Conservation (phyloP, 2,113 vertebrate genomes). For the Edolisoma coerulescens region DNA sequence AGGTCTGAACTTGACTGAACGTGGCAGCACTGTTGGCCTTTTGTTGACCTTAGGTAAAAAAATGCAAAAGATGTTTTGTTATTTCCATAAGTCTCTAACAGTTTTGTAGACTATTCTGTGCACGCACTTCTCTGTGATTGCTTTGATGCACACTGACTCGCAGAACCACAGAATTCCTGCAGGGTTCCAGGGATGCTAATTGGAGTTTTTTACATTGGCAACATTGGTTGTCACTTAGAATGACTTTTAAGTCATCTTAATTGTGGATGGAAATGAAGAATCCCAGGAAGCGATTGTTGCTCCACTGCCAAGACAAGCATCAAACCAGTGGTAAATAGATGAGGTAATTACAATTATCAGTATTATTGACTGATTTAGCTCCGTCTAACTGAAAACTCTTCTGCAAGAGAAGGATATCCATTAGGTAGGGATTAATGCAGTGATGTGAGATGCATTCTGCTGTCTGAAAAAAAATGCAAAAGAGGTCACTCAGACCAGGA, state of each 20-base stretch:
- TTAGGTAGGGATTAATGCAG: background rate
- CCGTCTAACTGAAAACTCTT: background rate
- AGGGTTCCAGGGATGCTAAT: background rate
- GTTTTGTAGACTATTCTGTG: background rate
- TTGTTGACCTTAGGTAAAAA: background rate
- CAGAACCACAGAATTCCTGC: background rate
- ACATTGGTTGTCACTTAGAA: background rate
- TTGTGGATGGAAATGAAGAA: background rate
- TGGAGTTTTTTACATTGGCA: background rate
- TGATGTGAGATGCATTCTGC: background rate
- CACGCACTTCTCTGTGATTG: background rate
- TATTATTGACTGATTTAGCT: background rate
- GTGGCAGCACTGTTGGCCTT: background rate
- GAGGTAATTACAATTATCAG: background rate
- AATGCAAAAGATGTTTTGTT: background rate
- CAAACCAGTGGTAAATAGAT: background rate
- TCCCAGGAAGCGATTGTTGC: background rate
- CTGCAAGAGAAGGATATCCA: background rate
- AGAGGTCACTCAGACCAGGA: background rate
- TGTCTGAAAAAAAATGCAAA: background rate
- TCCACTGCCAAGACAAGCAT: background rate
- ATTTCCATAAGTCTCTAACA: background rate
- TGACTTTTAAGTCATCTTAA: background rate
- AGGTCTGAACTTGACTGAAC: background rate
- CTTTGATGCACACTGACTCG: background rate